These are phyloP conservation scores for Sternotherus odoratus DNA, from an alignment of 2,797 vertebrate genomes.

Conservation along the genomic window DNA sequence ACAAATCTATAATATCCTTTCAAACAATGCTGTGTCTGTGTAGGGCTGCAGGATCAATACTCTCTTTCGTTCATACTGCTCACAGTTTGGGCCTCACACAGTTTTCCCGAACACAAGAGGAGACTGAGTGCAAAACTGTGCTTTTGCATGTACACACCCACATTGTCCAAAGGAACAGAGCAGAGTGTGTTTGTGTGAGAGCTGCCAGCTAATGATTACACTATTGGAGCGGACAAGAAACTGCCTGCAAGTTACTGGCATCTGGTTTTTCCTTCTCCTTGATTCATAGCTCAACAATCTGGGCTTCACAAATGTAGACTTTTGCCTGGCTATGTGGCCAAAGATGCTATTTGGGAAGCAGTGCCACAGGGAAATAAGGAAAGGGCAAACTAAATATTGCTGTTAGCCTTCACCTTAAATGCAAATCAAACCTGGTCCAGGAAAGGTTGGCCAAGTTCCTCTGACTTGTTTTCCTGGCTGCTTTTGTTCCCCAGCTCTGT, in stretches of 20 bases:
- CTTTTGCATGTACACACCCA: not conserved
- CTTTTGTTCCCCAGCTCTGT: not conserved
- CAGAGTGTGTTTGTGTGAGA: not conserved
- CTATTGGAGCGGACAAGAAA: not conserved
- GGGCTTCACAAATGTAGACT: constrained; percentile 31
- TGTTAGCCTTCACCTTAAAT: not conserved
- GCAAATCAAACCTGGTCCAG: not conserved
- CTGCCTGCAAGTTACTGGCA: not conserved
- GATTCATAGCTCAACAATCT: not conserved
- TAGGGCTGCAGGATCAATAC: not conserved
- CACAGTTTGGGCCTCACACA: not conserved
- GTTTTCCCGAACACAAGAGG: not conserved
- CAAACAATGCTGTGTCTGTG: not conserved
- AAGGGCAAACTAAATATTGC: not conserved
- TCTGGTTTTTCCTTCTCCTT: constrained; percentile 15
- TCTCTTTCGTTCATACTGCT: not conserved
- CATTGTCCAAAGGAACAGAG: not conserved
- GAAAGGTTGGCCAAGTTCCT: constrained; percentile 8
- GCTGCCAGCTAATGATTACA: not conserved
- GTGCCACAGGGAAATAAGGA: not conserved
- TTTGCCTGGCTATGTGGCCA: constrained; percentile 30
- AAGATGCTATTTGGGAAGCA: constrained; percentile 20
- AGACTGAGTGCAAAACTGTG: not conserved
- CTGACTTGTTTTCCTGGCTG: not conserved
- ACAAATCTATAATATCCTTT: not conserved